Conservation (phyloP, 1,140 invertebrate species). For the Cydia splendana region DNA sequence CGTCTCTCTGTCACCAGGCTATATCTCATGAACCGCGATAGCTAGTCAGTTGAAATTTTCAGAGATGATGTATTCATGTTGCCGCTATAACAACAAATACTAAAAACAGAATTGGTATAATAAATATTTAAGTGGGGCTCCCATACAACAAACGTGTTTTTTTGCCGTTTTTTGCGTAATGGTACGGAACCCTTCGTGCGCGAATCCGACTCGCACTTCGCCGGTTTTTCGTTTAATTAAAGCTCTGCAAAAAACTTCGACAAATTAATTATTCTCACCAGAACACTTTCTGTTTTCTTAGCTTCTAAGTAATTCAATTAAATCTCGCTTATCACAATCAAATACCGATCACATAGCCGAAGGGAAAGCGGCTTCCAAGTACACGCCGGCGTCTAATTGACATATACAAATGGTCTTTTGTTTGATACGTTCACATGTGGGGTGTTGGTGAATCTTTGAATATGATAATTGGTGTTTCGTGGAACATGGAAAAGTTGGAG, state of each 20-base stretch:
- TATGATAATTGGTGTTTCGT: conserved; percentile 24
- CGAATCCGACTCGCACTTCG: no score
- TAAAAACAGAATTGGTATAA: no score
- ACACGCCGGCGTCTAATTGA: conserved; percentile 59
- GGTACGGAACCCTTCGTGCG: no score
- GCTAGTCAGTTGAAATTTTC: no score
- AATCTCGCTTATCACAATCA: conserved; percentile 32
- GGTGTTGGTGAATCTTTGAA: conserved; percentile 26
- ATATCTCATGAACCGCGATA: no score
- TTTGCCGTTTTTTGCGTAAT: no score
- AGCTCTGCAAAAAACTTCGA: neutral
- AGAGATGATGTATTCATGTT: no score
- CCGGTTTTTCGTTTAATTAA: neutral
- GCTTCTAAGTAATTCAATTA: conserved; percentile 25
- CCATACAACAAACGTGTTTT: no score
- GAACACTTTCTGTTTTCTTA: conserved; percentile 25
- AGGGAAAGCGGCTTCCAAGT: conserved; percentile 54
- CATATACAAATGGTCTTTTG: conserved; percentile 68
- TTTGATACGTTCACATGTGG: conserved; percentile 40
- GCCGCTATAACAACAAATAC: no score
- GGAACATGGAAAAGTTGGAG: neutral
- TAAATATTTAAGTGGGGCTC: no score
- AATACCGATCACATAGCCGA: conserved; percentile 34
- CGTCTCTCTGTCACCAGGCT: no score
- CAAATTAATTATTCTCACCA: neutral